Evolutionary conservation across 2,113 vertebrate species (phyloP).

Genomic region (Xiphophorus hellerii): DNA sequence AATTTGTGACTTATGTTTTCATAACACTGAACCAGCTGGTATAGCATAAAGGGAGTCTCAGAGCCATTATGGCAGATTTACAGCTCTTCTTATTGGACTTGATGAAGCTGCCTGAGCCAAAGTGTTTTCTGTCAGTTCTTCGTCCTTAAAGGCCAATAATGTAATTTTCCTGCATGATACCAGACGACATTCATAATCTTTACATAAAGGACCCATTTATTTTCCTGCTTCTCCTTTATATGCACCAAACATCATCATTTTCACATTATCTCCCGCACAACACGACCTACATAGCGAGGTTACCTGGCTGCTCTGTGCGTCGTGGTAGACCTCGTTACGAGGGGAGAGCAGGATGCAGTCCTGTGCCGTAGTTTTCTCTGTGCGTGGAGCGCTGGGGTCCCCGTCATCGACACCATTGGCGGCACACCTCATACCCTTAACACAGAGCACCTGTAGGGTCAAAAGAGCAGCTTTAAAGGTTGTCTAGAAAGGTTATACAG

Average conservation of each 20-base stretch:
- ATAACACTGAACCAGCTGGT: conserved; percentile 10
- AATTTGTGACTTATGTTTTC: conserved; percentile 12
- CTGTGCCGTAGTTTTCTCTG: conserved; percentile 84
- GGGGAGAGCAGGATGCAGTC: conserved; percentile 79
- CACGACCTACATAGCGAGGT: neutral
- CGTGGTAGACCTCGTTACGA: conserved; percentile 72
- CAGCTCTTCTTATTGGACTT: conserved; percentile 27
- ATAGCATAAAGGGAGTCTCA: conserved; percentile 3
- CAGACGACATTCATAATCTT: neutral
- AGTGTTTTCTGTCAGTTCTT: neutral
- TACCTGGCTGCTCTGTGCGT: conserved; percentile 89
- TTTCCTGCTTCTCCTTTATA: neutral
- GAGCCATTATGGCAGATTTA: conserved; percentile 12
- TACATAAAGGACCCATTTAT: neutral
- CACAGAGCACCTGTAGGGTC: conserved; percentile 84
- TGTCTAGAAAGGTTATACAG: neutral
- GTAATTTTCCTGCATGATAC: too few relatives aligned
- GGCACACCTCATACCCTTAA: conserved; percentile 70
- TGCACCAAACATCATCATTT: neutral
- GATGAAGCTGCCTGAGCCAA: neutral
- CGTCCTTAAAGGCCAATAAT: neutral
- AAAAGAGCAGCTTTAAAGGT: neutral
- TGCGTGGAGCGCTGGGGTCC: conserved; percentile 81
- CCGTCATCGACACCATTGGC: conserved; percentile 82
- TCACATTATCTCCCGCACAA: neutral